Base-by-base conservation (phyloP, 2,113 vertebrate species). In the Damaliscus lunatus region DNA sequence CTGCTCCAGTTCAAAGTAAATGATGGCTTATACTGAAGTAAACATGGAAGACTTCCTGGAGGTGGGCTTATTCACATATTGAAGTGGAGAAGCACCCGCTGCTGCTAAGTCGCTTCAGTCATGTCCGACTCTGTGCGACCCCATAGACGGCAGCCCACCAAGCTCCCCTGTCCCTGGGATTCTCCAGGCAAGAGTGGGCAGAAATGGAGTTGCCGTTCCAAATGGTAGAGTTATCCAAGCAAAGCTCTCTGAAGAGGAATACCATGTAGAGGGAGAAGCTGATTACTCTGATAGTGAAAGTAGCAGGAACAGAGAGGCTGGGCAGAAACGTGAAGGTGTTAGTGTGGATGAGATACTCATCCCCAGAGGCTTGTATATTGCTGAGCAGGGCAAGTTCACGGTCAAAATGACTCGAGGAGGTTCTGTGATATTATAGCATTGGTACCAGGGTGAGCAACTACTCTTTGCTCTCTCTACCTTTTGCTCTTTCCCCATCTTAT, bases 161-260 rank as follows among this genome's bases (percentile, higher is more conserved):
- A 11, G 48, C 48, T 13, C 48, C 48, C 12, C 11, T 3, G 48
- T 50, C 48, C 48, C 48, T 50, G 48, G 48, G 48, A 50, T 50
- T 50, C 48, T 50, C 48, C 48, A 50, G 48, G 48, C 48, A 50
- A 50, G 11, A 29, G 23, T 9, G 43, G 21, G 74, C 53, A 50
- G 81, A 74, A n/a, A 8, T 55, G 29, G 67, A 60, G 21, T 27
- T 59, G 36, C 27, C 2, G 0, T 94, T 93, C 83, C 50, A 9
- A 67, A 36, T 21, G 53, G 4, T 21, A 27, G 12, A 4, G 17
- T 40, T 59, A 1, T 0, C 7, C 7, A 11, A 13, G n/a, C 7
- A 6, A 0, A 15, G 89, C 6, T 55, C 55, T 52, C 31, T 55
- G 36, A 40, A 11, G 83, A 40, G 87, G 21, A 15, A 21, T 11